A percentile compares a stretch with the other conserved stretches of the same genome.
Conservation (phyloP, 2,113 vertebrate species). For the Sinocyclocheilus grahami region DNA sequence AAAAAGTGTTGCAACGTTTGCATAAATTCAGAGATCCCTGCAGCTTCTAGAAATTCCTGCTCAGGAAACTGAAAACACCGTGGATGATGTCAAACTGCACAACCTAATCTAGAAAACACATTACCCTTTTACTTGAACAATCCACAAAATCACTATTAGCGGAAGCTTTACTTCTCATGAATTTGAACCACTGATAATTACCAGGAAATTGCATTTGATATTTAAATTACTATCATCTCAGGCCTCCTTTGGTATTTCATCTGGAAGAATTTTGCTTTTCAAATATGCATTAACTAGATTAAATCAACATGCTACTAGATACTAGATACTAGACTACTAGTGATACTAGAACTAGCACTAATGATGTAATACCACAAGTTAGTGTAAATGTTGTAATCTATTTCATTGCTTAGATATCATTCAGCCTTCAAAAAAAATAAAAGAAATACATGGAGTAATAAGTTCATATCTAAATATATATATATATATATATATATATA, state of each 20-base stretch:
- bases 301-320: not conserved
- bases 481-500: no score
- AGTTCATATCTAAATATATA: no score
- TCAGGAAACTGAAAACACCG: conserved; percentile 3
- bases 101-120: conserved; percentile 12
- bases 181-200: not conserved
- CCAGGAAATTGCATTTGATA: not conserved
- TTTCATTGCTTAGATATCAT: not conserved
- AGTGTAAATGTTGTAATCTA: not conserved
- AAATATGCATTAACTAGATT: not conserved
- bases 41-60: conserved; percentile 14
- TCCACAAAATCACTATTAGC: not conserved
- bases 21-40: conserved; percentile 2
- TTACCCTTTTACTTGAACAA: not conserved
- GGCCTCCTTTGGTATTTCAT: not conserved
- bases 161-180: not conserved
- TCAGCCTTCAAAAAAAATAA: not conserved
- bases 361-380: not conserved
- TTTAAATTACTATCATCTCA: not conserved
- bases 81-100: not conserved
- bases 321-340: no score
- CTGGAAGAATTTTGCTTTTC: not conserved
- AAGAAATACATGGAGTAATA: no score
- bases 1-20: not conserved
- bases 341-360: not conserved